Evolutionary conservation across 2,888 invertebrate species (phyloP).

Genomic region (Acleris literana): DNA sequence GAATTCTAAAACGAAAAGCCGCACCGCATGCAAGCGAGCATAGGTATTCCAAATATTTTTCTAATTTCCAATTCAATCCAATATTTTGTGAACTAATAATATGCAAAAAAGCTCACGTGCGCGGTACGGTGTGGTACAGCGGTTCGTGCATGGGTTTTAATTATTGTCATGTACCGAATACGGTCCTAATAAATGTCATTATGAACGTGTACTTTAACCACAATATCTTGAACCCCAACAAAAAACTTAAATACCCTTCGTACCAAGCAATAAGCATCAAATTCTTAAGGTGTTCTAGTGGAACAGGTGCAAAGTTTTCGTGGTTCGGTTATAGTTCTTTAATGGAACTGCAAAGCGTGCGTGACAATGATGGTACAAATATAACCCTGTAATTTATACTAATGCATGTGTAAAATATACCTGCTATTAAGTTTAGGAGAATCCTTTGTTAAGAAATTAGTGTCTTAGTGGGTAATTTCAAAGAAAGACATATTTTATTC

Average conservation of each 20-base stretch:
- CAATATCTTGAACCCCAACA: constrained; percentile 30
- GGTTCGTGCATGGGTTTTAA: constrained; percentile 82
- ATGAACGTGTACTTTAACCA: constrained; percentile 69
- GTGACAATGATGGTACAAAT: constrained; percentile 80
- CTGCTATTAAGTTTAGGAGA: constrained; percentile 25
- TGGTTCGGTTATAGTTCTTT: constrained; percentile 72
- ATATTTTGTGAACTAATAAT: constrained; percentile 69
- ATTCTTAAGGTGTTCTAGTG: constrained; percentile 36
- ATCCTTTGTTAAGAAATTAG: constrained; percentile 13
- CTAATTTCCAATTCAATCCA: constrained; percentile 51
- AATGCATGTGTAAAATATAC: constrained; percentile 57
- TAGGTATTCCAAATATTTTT: constrained; percentile 40
- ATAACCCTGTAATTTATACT: constrained; percentile 65
- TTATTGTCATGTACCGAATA: constrained; percentile 83
- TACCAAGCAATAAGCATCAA: constrained; percentile 35
- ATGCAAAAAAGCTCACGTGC: constrained; percentile 71
- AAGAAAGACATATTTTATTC: no score
- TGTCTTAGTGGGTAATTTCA: no score
- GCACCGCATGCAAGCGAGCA: constrained; percentile 2
- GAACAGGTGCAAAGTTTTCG: constrained; percentile 37
- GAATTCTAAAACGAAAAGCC: not conserved
- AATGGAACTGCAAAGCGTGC: constrained; percentile 78
- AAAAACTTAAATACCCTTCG: constrained; percentile 40
- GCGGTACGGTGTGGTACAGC: constrained; percentile 76
- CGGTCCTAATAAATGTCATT: constrained; percentile 83